These are phyloP conservation scores for Horisme vitalbata DNA, from an alignment of 2,888 invertebrate genomes.

Conservation along the genomic window DNA sequence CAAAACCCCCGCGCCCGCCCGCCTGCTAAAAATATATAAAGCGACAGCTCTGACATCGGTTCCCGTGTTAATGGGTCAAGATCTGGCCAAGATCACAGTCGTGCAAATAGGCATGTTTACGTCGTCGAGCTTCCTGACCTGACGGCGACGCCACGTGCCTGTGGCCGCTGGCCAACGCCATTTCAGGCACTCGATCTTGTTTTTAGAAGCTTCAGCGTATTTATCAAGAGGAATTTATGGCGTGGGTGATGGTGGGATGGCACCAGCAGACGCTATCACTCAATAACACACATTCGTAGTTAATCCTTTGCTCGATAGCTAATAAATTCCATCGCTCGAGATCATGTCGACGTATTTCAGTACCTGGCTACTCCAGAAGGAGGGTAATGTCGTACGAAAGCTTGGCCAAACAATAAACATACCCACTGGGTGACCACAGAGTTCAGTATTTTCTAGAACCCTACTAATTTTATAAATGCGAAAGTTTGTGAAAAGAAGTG, in stretches of 20 bases:
- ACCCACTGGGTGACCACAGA: no score
- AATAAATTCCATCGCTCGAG: not conserved
- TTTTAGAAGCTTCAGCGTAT: slow-evolving; percentile 18
- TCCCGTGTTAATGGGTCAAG: slow-evolving; percentile 81
- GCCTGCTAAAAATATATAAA: slow-evolving; percentile 71
- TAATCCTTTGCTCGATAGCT: not conserved
- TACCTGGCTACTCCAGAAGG: no score
- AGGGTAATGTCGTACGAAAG: no score
- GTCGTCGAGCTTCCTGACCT: slow-evolving; percentile 59
- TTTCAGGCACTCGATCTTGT: slow-evolving; percentile 25
- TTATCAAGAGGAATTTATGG: slow-evolving; percentile 11
- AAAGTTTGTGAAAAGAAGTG: no score
- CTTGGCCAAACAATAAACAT: no score
- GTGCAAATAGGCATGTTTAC: slow-evolving; percentile 74
- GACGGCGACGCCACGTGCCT: slow-evolving; percentile 50
- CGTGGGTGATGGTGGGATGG: slow-evolving; percentile 9
- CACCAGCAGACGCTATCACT: not conserved
- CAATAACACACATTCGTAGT: not conserved
- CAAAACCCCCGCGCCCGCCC: slow-evolving; percentile 60
- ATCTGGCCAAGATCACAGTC: slow-evolving; percentile 80
- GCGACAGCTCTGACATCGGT: slow-evolving; percentile 76
- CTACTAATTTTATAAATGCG: no score
- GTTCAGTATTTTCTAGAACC: no score
- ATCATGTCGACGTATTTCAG: not conserved
- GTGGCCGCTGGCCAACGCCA: slow-evolving; percentile 52